These are phyloP conservation scores for Ormyrus nitidulus DNA, from an alignment of 2,888 invertebrate species.

Conservation along the genomic window DNA sequence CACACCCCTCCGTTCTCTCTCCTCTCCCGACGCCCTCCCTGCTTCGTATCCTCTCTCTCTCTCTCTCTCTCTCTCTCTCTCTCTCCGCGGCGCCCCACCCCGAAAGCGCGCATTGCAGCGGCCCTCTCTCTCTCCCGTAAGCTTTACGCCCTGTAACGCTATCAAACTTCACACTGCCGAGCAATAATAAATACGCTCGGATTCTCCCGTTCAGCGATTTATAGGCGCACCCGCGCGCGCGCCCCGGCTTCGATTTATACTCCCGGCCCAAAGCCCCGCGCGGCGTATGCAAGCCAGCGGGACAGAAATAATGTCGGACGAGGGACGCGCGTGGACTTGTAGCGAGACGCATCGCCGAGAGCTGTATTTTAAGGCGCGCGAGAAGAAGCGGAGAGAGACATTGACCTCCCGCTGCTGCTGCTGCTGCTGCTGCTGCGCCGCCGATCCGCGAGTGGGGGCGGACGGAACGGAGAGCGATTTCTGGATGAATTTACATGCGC, in stretches of 20 bases:
- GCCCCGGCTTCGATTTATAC: slow-evolving; percentile 45
- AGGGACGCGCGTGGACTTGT: background rate
- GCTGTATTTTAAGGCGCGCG: slow-evolving; percentile 49
- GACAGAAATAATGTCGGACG: slow-evolving; percentile 38
- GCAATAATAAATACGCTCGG: slow-evolving; percentile 67
- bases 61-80: slow-evolving; percentile 58
- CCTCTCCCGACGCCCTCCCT: slow-evolving; percentile 27
- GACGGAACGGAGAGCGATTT: slow-evolving; percentile 40
- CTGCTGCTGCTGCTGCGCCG: slow-evolving; percentile 35
- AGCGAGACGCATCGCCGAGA: slow-evolving; percentile 12
- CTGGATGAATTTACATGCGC: slow-evolving; percentile 54
- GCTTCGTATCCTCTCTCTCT: slow-evolving; percentile 22
- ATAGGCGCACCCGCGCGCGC: slow-evolving; percentile 59
- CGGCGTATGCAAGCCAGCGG: background rate
- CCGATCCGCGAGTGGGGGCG: background rate
- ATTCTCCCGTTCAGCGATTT: slow-evolving; percentile 56
- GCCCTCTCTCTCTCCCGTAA: slow-evolving; percentile 31
- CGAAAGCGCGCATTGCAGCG: slow-evolving; percentile 34
- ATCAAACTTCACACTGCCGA: slow-evolving; percentile 67
- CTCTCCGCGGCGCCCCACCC: slow-evolving; percentile 56
- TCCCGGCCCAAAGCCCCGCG: background rate
- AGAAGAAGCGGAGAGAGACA: slow-evolving; percentile 38
- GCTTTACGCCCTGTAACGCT: slow-evolving; percentile 65
- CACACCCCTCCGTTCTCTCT: slow-evolving; percentile 60
- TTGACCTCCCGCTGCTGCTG: slow-evolving; percentile 54